Evolutionary conservation across 2,113 vertebrate genomes (phyloP).

Genomic region (Brienomyrus longianalis): DNA sequence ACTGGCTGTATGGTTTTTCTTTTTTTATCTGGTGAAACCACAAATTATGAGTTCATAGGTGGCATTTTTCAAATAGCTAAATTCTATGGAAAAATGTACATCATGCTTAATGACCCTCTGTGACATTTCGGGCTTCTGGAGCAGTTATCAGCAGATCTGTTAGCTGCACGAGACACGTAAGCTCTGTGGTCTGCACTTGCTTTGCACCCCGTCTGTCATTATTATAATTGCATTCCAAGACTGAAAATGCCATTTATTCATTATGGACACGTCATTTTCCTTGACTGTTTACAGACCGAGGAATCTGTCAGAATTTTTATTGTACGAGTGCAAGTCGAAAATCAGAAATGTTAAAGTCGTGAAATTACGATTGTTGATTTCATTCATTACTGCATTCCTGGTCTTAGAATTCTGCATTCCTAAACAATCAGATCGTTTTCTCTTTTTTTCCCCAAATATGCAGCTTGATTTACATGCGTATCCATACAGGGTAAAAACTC

Average conservation of each 20-base stretch:
- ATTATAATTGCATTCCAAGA: conserved; percentile 9
- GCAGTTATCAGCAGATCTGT: neutral
- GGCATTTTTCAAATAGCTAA: neutral
- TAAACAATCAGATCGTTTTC: neutral
- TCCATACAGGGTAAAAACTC: neutral
- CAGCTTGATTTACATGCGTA: neutral
- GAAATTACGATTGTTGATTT: neutral
- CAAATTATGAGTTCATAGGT: neutral
- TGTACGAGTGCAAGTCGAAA: neutral
- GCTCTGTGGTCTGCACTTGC: neutral
- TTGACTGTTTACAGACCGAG: neutral
- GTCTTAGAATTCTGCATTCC: neutral
- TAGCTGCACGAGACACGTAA: neutral
- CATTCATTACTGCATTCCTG: neutral
- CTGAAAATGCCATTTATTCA: neutral
- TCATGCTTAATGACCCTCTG: neutral
- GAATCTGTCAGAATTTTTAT: neutral
- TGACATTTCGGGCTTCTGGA: neutral
- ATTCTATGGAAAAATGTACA: neutral
- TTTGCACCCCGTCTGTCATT: neutral
- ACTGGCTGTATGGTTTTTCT: neutral
- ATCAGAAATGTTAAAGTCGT: neutral
- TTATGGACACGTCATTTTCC: neutral
- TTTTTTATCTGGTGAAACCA: neutral
- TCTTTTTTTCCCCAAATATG: neutral